A percentile compares a stretch with the other conserved stretches of the same genome.
phyloP scores from a whole-genome alignment of 2,888 invertebrate genomes.

The Aplocera efformata region DNA sequence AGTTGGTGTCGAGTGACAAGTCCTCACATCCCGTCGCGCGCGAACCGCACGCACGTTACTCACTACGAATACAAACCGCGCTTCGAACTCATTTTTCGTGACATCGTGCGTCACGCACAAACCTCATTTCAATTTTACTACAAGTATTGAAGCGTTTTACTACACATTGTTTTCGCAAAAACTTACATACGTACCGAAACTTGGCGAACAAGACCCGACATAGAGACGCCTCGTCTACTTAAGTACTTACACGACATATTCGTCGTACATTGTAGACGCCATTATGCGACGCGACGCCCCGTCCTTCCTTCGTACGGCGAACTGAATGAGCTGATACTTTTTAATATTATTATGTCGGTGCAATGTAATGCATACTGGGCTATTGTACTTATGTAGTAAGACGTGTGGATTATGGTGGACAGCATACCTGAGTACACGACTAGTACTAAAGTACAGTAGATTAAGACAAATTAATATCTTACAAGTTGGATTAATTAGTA shows the following conservation, averaged over 20 bases:
- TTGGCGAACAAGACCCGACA: slow-evolving; percentile 33
- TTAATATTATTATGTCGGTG: slow-evolving; percentile 43
- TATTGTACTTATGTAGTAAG: slow-evolving; percentile 38
- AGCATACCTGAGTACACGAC: too few species aligned
- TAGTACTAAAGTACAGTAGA: too few species aligned
- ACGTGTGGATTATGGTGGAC: slow-evolving; percentile 36
- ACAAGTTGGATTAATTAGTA: too few species aligned
- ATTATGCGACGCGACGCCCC: slow-evolving; percentile 39
- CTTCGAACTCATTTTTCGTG: slow-evolving; percentile 49
- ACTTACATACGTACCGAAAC: slow-evolving; percentile 31
- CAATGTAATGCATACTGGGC: slow-evolving; percentile 42
- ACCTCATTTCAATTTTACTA: slow-evolving; percentile 50
- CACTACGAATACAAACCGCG: slow-evolving; percentile 22
- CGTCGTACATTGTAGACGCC: slow-evolving; percentile 40
- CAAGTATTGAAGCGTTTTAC: slow-evolving; percentile 43
- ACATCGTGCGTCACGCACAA: slow-evolving; percentile 54
- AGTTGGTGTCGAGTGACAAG: slow-evolving; percentile 11
- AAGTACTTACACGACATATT: slow-evolving; percentile 41
- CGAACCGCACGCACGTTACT: slow-evolving; percentile 42
- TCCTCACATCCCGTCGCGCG: slow-evolving; percentile 38
- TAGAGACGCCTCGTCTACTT: slow-evolving; percentile 40
- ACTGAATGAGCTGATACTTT: slow-evolving; percentile 34
- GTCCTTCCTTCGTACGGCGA: slow-evolving; percentile 27
- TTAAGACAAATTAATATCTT: too few species aligned
- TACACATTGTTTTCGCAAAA: slow-evolving; percentile 39